Base-by-base conservation (phyloP, 2,113 vertebrate species). In the Burhinus oedicnemus region DNA sequence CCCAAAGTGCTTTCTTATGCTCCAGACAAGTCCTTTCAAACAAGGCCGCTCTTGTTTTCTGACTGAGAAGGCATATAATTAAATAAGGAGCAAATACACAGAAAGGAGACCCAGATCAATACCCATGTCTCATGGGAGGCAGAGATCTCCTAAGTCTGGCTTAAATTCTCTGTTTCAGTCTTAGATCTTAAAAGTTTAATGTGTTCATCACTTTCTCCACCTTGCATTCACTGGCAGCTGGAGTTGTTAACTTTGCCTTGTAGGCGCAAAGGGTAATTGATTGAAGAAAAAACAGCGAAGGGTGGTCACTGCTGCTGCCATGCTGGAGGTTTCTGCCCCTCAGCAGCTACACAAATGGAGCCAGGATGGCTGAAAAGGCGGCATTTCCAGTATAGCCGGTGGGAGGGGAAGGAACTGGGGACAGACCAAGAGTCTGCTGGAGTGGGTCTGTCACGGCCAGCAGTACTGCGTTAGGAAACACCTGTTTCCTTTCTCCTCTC, bases 391-490 rank as follows among this genome's bases (percentile, higher is more conserved):
- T 2, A 2, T 6, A 61, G 34, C 13, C 5, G 1, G 7, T 40
- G 21, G n/a, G 44, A 61, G 16, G 11, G 20, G 15, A 78, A 62
- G 13, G 40, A 47, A 52, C 29, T 32, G 32, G 20, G 42, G 4
- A 47, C 29, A 80, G n/a, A 55, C 8, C 68, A 30, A 76, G 44
- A 16, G 15, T 52, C 17, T 70, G 40, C 60, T 74, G 60, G 12
- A 87, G 22, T 0, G 0, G 17, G 6, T 90, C 40, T 77, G 20
- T 42, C 38, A 12, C 1, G 0, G 9, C 20, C 6, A 13, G 30
- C 26, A 75, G 26, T 44, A 36, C 38, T 12, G 6, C 26, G 2
- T 70, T n/a, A 82, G 55, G 45, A 93, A 75, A 85, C 2, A 2
- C 4, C 54, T 69, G 16, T 42, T 94, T 74, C 58, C 26, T 74